A percentile compares a stretch with the other conserved stretches of the same genome.
Conservation (phyloP, 2,888 invertebrate species). For the Philereme transversata region DNA sequence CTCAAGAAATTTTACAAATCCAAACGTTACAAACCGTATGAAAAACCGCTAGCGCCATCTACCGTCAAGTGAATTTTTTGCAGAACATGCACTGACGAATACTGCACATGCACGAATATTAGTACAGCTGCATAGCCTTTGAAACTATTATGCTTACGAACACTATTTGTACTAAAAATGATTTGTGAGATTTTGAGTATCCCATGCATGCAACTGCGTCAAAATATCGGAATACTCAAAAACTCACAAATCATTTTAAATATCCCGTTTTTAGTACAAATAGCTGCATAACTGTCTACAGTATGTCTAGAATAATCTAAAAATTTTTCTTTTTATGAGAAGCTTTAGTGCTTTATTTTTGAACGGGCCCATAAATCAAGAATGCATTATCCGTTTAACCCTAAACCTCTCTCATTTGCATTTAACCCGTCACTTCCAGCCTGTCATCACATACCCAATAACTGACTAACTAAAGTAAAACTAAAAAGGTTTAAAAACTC, state of each 20-base stretch:
- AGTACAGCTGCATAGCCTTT: too few relatives aligned
- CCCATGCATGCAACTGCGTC: too few relatives aligned
- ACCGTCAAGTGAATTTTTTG: background rate
- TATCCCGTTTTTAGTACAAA: too few relatives aligned
- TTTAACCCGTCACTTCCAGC: conserved; percentile 39
- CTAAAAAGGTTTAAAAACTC: conserved; percentile 57
- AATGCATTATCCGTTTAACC: conserved; percentile 31
- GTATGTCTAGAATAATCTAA: background rate
- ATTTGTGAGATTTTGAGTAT: too few relatives aligned
- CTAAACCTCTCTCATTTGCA: conserved; percentile 37
- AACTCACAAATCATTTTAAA: too few relatives aligned
- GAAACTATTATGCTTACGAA: too few relatives aligned
- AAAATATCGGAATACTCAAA: too few relatives aligned
- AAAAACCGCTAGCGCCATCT: conserved; percentile 19
- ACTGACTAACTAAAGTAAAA: conserved; percentile 36
- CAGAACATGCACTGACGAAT: background rate
- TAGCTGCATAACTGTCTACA: background rate
- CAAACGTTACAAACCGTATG: background rate
- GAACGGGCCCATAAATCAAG: conserved; percentile 23
- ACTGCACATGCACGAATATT: too few relatives aligned
- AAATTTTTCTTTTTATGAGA: background rate
- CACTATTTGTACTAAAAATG: too few relatives aligned
- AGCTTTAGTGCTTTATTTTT: background rate
- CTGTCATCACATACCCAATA: conserved; percentile 43
- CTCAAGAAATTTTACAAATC: background rate